Evolutionary conservation across 2,888 invertebrate species (phyloP), one percentile per base, ranked within the genome.

Genomic region (Aphodius granarius): DNA sequence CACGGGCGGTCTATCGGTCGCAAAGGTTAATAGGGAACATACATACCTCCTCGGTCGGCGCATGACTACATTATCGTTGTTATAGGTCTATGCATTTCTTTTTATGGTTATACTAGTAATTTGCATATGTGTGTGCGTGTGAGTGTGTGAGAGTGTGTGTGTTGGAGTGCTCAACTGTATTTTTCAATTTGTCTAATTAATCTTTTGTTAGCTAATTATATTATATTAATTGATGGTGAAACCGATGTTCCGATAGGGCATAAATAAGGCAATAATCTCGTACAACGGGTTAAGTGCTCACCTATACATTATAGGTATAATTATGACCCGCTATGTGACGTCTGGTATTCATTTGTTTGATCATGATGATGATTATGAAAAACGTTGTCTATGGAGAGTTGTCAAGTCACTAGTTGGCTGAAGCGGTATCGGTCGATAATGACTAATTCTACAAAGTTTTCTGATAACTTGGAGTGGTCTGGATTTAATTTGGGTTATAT

Each of bases 11-110:
- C 73, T 64, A 18, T 71, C 78, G 78, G 78, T 78, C 78, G 77
- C 76, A 72, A 64, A 78, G 78, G 78, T 78, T 78, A 78, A 78
- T 78, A 78, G 78, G 73, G 77, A 75, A 78, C 76, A 75, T 76
- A 75, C 68, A 22, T 68, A 22, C 68, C 21, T 22, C 68, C 21
- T 20, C 68, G 22, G 68, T 68, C 68, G 68, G 68, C 68, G 22
- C 68, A 68, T 68, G 68, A 68, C 68, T 68, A 22, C 68, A 68
- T 68, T 68, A 68, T 22, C 68, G 68, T 68, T 68, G 68, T 68
- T 68, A 68, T 68, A 68, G 68, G 68, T 43, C 43, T 43, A 43
- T 43, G 43, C 43, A 43, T 43, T 43, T 43, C 43, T 43, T 43
- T 43, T 43, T 43, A 43, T 43, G 43, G 43, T 43, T 43, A 43